Conservation (phyloP, 1,140 invertebrate species). For the Heliothis virescens region DNA sequence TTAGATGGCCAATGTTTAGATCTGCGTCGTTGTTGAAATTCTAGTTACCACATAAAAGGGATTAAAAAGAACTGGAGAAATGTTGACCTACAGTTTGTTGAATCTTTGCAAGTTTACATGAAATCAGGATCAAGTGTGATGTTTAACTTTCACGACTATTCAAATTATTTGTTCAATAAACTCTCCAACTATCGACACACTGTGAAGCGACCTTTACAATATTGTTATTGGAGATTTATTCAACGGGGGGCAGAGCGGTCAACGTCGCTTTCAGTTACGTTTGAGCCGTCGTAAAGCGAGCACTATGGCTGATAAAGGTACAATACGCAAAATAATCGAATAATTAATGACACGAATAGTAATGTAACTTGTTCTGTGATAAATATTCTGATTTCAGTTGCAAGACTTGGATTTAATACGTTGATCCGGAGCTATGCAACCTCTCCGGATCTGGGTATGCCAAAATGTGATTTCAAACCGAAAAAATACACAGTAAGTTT, state of each 20-base stretch:
- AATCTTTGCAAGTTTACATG: too few species aligned
- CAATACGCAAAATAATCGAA: background rate
- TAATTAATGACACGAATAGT: background rate
- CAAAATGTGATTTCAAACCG: conserved; percentile 78
- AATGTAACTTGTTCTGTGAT: background rate
- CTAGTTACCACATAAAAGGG: too few species aligned
- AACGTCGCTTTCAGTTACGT: conserved; percentile 1
- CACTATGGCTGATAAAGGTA: conserved; percentile 37
- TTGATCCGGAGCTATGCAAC: conserved; percentile 57
- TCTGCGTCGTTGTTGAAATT: too few species aligned
- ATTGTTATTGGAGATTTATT: background rate
- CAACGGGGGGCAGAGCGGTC: background rate
- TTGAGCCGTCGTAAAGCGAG: background rate
- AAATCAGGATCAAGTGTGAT: too few species aligned
- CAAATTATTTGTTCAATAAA: background rate
- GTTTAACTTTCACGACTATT: too few species aligned
- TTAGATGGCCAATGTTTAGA: too few species aligned
- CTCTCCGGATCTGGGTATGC: conserved; percentile 62
- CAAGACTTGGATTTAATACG: conserved; percentile 46
- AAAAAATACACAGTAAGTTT: conserved; percentile 78
- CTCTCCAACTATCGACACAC: background rate
- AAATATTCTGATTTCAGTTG: conserved; percentile 53
- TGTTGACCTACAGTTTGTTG: too few species aligned
- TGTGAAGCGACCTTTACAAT: background rate
- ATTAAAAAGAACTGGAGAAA: too few species aligned